Evolutionary conservation across 1,140 invertebrate species (phyloP).

Genomic region (Conus betulinus): DNA sequence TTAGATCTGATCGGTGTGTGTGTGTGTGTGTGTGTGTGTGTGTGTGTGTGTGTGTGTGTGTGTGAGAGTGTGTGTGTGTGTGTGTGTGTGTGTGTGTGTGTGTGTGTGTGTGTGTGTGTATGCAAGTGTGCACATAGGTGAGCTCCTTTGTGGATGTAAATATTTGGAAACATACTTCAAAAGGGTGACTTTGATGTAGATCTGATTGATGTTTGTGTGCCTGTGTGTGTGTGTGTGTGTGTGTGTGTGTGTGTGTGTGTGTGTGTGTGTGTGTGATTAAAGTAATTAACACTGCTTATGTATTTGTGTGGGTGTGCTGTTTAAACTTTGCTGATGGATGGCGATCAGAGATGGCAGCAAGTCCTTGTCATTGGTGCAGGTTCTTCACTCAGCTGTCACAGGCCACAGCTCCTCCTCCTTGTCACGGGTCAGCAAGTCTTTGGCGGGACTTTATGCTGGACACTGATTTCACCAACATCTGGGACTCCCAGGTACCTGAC

Average conservation of each 20-base stretch:
- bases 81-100: no score
- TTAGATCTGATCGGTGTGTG: no score
- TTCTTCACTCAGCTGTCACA: conserved; percentile 75
- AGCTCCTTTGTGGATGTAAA: no score
- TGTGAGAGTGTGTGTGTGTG: no score
- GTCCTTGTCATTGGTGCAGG: conserved; percentile 61
- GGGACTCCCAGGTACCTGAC: conserved; percentile 41
- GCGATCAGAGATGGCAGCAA: no score
- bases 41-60: no score
- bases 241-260: background rate
- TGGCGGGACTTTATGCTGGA: conserved; percentile 65
- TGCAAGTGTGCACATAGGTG: no score
- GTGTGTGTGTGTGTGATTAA: background rate
- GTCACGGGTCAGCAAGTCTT: conserved; percentile 55
- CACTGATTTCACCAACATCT: conserved; percentile 61
- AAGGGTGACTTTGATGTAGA: no score
- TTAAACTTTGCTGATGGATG: no score
- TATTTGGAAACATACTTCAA: no score
- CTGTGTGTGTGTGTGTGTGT: background rate
- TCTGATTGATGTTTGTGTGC: background rate
- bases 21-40: no score
- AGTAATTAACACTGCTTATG: background rate
- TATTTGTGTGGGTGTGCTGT: background rate
- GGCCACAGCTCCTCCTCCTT: conserved; percentile 70
- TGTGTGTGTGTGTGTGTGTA: no score